A percentile compares a stretch with the other conserved stretches of the same genome.
Evolutionary conservation across 2,113 vertebrate genomes (phyloP).

Genomic region (Psittacus erithacus): DNA sequence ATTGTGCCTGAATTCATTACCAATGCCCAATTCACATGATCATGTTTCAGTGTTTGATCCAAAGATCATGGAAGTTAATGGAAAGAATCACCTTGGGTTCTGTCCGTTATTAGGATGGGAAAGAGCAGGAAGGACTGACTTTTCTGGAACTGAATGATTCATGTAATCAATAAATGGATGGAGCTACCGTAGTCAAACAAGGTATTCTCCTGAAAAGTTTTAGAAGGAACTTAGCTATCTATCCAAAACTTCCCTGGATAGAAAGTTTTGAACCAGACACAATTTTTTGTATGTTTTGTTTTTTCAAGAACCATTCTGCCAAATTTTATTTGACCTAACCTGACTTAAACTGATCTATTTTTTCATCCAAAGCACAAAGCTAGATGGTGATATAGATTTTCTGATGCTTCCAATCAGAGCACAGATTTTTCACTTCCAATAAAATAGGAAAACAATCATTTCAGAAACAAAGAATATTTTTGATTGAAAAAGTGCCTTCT

Average conservation of each 20-base stretch:
- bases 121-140: background rate
- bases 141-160: conserved; percentile 25
- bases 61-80: conserved; percentile 36
- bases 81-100: conserved; percentile 31
- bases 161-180: conserved; percentile 15
- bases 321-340: background rate
- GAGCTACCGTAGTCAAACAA: background rate
- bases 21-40: background rate
- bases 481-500: background rate
- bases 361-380: background rate
- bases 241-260: background rate
- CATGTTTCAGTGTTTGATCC: background rate
- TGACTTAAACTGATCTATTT: background rate
- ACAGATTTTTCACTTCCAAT: background rate
- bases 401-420: background rate
- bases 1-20: background rate
- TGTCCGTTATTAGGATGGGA: background rate
- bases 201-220: background rate
- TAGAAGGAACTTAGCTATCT: background rate
- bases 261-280: background rate
- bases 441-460: background rate
- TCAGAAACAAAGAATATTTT: background rate
- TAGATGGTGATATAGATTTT: background rate
- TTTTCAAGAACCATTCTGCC: background rate
- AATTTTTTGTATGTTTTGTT: background rate